Base-by-base conservation (phyloP, 2,888 invertebrate species). In the Bedellia somnulentella region DNA sequence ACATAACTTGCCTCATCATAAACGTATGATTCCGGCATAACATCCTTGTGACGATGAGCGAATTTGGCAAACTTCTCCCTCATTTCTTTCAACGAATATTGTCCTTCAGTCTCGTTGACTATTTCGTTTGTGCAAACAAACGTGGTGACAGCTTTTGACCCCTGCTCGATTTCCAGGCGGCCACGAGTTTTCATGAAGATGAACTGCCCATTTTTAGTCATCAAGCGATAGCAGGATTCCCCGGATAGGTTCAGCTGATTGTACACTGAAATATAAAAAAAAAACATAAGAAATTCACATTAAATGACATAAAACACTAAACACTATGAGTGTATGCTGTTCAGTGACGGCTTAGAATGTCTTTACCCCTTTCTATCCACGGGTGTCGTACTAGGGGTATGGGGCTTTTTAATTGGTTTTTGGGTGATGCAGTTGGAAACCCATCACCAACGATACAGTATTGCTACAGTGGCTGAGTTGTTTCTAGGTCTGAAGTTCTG, bases 101-200 rank as follows among this genome's bases (percentile, higher is more conserved):
- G 76, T 8, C 91, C 92, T 45, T 87, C 85, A 41, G 85, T 82
- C 32, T 84, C 82, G 29, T 83, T 81, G 18, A 83, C 81, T 31
- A 89, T 66, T 0, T 87, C 86, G 53, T 93, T 93, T 35, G 90
- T 82, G 56, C 93, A 93, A 11, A 91, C 81, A 48, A 93, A 91
- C 31, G 88, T 89, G 39, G 85, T 86, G 8, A 89, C 87, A 8
- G 80, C 80, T 24, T 86, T 82, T 1, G 86, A 81, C 24, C 64
- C 63, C 33, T 81, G 79, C 43, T 91, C 87, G 21, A 87, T 84
- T 47, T 92, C 92, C 23, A 93, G 73, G 41, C 81, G 86, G 0
- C 93, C 93, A 28, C 85, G 81, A 0, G 92, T 91, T 40, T 85
- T 80, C 53, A 93, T 78, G 54, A 89, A 92, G 35, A 93, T 86